These are phyloP conservation scores for Mus pahari DNA, from an alignment of 2,113 vertebrate species.

Conservation along the genomic window DNA sequence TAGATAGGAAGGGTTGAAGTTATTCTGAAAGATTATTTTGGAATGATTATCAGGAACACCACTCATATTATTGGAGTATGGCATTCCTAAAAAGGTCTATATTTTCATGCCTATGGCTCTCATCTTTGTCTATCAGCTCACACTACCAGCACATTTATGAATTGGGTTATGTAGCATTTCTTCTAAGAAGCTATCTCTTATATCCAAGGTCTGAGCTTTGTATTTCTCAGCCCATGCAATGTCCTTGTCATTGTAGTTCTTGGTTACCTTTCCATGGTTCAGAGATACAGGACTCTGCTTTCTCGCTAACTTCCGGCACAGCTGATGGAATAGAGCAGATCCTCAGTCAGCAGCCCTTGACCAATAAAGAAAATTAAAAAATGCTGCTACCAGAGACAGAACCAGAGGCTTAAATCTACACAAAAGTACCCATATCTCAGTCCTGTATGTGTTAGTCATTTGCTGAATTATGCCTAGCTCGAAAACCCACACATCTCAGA, in stretches of 20 bases:
- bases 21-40: background rate
- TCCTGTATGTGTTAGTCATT: background rate
- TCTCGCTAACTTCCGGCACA: background rate
- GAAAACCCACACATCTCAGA: background rate
- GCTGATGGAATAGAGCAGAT: background rate
- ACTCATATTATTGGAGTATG: background rate
- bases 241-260: no score
- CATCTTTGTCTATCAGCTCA: background rate
- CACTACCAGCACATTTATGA: background rate
- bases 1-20: background rate
- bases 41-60: background rate
- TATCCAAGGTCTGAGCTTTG: background rate
- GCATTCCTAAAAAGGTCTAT: background rate
- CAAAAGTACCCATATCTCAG: background rate
- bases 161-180: background rate
- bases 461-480: background rate
- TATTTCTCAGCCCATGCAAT: background rate
- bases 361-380: background rate
- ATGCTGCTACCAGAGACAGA: background rate
- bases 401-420: background rate
- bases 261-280: background rate
- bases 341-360: background rate
- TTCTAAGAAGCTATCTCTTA: background rate
- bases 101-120: accelerated
- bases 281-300: background rate